phyloP scores from a whole-genome alignment of 2,113 vertebrate genomes.

The Notarius lentiginosus region DNA sequence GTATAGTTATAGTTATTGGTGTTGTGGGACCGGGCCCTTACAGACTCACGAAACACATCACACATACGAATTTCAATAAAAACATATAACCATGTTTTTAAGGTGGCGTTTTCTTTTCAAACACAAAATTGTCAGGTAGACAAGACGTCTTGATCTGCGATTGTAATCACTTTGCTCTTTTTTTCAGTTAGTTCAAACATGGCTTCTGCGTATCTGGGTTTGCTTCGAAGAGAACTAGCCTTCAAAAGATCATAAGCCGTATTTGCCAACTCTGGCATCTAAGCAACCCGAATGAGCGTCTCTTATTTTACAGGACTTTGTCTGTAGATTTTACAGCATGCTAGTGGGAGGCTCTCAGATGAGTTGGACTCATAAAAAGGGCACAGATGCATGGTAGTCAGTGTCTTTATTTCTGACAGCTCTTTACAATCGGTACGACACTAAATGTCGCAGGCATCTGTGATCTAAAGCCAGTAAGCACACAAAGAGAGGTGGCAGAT shows the following conservation, averaged over 20 bases:
- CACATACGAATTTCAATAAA: not conserved
- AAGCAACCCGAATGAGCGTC: slow-evolving; percentile 18
- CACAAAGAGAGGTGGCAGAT: slow-evolving; percentile 11
- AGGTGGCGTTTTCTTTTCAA: not conserved
- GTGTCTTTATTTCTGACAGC: slow-evolving; percentile 44
- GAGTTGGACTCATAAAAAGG: slow-evolving; percentile 47
- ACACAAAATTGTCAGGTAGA: not conserved
- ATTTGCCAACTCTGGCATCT: slow-evolving; percentile 30
- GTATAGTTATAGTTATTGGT: no score
- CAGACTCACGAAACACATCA: not conserved
- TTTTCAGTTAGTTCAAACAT: not conserved
- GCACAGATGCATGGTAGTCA: slow-evolving; percentile 40
- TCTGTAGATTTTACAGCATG: slow-evolving; percentile 42
- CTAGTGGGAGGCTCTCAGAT: slow-evolving; percentile 39
- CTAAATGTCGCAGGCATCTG: slow-evolving; percentile 38
- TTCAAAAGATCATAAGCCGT: slow-evolving; percentile 35
- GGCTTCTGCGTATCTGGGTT: not conserved
- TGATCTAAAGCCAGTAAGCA: slow-evolving; percentile 45
- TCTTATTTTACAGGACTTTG: slow-evolving; percentile 49
- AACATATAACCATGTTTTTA: not conserved
- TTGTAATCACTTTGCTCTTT: not conserved
- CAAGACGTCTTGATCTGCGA: not conserved
- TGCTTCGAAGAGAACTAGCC: not conserved
- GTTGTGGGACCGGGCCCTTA: no score
- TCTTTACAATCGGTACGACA: slow-evolving; percentile 34